Evolutionary conservation across 2,888 invertebrate genomes (phyloP), one percentile per base, ranked within the genome.

Genomic region (Euproctis similis): DNA sequence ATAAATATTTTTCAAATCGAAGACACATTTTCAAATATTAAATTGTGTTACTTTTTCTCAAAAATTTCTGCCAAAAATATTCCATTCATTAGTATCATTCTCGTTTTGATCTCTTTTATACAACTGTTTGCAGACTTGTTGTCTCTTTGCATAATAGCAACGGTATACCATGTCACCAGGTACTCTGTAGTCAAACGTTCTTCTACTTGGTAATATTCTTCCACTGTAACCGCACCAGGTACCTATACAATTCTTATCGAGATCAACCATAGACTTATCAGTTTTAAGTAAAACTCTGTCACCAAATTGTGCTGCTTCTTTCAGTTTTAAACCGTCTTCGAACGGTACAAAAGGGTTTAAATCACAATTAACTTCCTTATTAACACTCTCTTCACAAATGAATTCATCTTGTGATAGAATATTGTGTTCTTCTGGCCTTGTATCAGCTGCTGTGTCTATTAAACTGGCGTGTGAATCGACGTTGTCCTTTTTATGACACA

Each of bases 391-490:
- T 46, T 82, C 76, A 37, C 82, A 82, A 39, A 82, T 48, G 28
- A 78, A 76, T 39, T 82, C 81, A 8, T 80, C 69, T 45, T 76
- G 77, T 5, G 73, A 59, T n/a, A 81, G 50, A 23, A 78, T 39
- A 27, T 58, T 67, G 1, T 51, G 25, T 30, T 75, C 70, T 12
- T 66, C 60, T 1, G 75, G 74, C 39, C 71, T 65, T 8, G 59
- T 69, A 39, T 72, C 49, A 23, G 65, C 59, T 19, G 69, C 80
- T 17, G 64, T 63, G 36, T 76, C 69, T 10, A 76, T 53, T 14
- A 82, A 59, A 36, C 66, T 52, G 28, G 59, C 43, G 39, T 75
- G 61, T 41, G 73, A 61, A 37, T 64, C 47, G 33, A n/a, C 38
- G 29, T 53, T 45, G 26, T 50, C 63, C 46, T 71, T 77, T 43